Evolutionary conservation across 2,888 invertebrate species (phyloP), one percentile per base, ranked within the genome.

Genomic region (Amblyjoppa proteus): DNA sequence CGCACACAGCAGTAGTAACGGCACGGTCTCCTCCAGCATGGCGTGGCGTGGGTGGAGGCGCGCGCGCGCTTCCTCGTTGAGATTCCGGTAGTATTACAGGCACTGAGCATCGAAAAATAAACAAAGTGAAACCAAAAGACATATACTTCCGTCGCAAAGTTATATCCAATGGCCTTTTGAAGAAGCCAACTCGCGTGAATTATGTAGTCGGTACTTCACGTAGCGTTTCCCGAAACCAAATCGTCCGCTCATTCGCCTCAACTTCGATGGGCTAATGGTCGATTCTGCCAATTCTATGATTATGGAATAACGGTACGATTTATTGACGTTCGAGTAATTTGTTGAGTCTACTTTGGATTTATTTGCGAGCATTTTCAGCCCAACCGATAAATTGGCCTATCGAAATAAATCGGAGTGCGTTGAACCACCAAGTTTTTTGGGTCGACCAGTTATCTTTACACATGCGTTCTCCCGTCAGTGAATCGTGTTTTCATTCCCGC

Each of bases 111-210:
- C 34, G 68, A 38, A 64, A 84, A 81, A 51, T 71, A 58, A 70
- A 66, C 25, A 68, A 20, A 51, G 25, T 56, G 74, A 70, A 70
- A 61, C 11, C 38, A 56, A 13, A 68, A 76, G 71, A 49, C 34
- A 80, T 53, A 78, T 69, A 79, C 51, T 74, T 78, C 73, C 64
- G 58, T 68, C 77, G 34, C 51, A 64, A 71, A 82, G 56, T 82
- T 66, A 49, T 49, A 66, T 64, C 51, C 58, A 58, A 58, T 13
- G 58, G 58, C 25, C 58, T 25, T 58, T 58, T 58, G 25, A 58
- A 11, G 3, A 58, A 28, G 58, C 58, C 58, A 58, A 58, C 28
- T 58, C 58, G 28, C 28, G 28, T 58, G 58, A 58, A 25, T 58
- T 58, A 28, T 58, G 13, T 28, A 58, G 28, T 56, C 3, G 58